Conservation (phyloP, 1,140 invertebrate species). For the Drosophila hydei region DNA sequence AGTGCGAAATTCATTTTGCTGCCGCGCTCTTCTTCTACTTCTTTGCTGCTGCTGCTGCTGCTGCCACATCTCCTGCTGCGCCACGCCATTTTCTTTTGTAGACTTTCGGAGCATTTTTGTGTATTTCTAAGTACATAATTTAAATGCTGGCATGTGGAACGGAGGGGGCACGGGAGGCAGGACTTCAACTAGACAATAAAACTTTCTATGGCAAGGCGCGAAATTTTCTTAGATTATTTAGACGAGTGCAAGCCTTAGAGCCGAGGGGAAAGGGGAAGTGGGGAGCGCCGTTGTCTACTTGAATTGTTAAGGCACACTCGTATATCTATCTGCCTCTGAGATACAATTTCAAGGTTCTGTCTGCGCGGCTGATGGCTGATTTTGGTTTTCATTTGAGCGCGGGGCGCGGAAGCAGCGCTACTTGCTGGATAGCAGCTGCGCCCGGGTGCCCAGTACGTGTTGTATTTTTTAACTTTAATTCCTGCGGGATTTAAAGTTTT, state of each 20-base stretch:
- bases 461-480: slow-evolving; percentile 83
- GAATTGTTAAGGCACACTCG: slow-evolving; percentile 56
- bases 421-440: slow-evolving; percentile 59
- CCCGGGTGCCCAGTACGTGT: slow-evolving; percentile 66
- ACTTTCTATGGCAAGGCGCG: slow-evolving; percentile 75
- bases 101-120: slow-evolving; percentile 77
- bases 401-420: not conserved
- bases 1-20: slow-evolving; percentile 84
- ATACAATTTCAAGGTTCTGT: slow-evolving; percentile 77
- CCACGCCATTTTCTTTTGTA: slow-evolving; percentile 77
- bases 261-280: not conserved
- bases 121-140: slow-evolving; percentile 83
- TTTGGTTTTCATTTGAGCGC: slow-evolving; percentile 29
- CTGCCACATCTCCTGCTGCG: slow-evolving; percentile 61
- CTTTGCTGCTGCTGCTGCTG: slow-evolving; percentile 22
- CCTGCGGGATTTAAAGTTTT: slow-evolving; percentile 81
- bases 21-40: slow-evolving; percentile 46
- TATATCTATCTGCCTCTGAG: slow-evolving; percentile 53
- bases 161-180: not conserved
- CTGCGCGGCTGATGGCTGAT: slow-evolving; percentile 38
- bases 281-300: slow-evolving; percentile 13
- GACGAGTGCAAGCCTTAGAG: slow-evolving; percentile 40
- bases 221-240: slow-evolving; percentile 80
- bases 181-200: slow-evolving; percentile 71
- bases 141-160: slow-evolving; percentile 62